Conservation (phyloP, 2,797 vertebrate genomes). For the Crypturellus tataupa region DNA sequence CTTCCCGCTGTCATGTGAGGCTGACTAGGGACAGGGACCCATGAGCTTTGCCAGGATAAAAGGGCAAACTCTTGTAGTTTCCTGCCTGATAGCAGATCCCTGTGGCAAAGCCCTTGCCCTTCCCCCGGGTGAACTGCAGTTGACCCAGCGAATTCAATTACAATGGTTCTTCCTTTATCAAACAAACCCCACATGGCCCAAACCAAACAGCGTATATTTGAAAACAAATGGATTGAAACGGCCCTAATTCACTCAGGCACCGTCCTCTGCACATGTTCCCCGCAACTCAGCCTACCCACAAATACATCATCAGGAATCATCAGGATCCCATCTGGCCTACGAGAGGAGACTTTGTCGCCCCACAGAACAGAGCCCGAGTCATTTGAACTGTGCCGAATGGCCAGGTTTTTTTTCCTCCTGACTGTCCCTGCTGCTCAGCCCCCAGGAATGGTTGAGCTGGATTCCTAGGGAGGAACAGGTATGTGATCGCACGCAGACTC, state of each 20-base stretch:
- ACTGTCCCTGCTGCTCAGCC: not conserved
- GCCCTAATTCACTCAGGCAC: slow-evolving; percentile 35
- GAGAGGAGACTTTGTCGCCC: not conserved
- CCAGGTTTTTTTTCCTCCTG: not conserved
- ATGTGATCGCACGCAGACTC: not conserved
- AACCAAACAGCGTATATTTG: slow-evolving; percentile 56
- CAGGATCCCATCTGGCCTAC: not conserved
- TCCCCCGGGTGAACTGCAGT: slow-evolving; percentile 47
- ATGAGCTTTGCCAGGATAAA: not conserved
- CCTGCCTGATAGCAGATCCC: not conserved
- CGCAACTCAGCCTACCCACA: not conserved
- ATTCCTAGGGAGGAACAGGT: not conserved
- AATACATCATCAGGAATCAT: not conserved
- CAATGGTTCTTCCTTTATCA: slow-evolving; percentile 52
- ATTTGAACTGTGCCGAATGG: rapidly evolving
- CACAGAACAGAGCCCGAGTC: not conserved
- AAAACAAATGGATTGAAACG: slow-evolving; percentile 51
- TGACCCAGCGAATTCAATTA: slow-evolving; percentile 73
- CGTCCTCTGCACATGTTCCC: not conserved
- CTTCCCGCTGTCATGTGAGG: not conserved
- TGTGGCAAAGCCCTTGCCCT: not conserved
- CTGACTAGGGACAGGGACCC: not conserved
- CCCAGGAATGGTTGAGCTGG: not conserved
- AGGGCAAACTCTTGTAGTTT: not conserved
- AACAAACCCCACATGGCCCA: slow-evolving; percentile 72